Evolutionary conservation across 1,140 invertebrate species (phyloP), one percentile per base, ranked within the genome.

Genomic region (Musca vetustissima): DNA sequence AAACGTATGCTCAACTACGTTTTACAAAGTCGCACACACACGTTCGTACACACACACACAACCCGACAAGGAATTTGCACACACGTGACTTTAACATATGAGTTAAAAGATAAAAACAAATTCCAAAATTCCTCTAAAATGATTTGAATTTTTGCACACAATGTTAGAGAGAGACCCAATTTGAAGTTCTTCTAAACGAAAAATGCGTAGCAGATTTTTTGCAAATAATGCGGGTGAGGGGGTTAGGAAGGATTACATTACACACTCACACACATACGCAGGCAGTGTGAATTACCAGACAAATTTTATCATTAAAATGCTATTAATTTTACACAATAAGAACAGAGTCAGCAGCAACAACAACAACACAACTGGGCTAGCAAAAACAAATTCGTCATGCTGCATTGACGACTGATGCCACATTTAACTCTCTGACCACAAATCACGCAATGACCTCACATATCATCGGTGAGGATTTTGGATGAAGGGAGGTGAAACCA

Each of bases 291-390:
- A 61, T 17, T 36, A 36, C 57, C 57, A 61, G 57, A 61, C 57
- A 61, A 61, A 61, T 61, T 61, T 61, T 61, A 61, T 61, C 57
- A 61, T 61, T 61, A 61, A 61, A 61, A 61, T 36, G n/a, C 57
- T 61, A 61, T 61, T 61, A 61, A 61, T 61, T 61, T 11, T 36
- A 61, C 21, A 3, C 3, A 28, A 28, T 28, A 8, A 28, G 8
- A 28, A 28, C n/a, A n/a, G n/a, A n/a, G n/a, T n/a, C n/a, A n/a
- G n/a, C n/a, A 59, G 25, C n/a, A 8, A 55, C 53, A 55, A 24
- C 48, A 19, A 7, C 15, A 49, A n/a, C n/a, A n/a, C n/a, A n/a
- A n/a, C n/a, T n/a, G n/a, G n/a, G n/a, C n/a, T n/a, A 7, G 48
- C 19, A 55, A 59, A 28, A 59, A 59, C n/a, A 13, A 19, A 61